These are phyloP conservation scores for Acronicta aceris DNA, from an alignment of 2,888 invertebrate species.

Conservation along the genomic window DNA sequence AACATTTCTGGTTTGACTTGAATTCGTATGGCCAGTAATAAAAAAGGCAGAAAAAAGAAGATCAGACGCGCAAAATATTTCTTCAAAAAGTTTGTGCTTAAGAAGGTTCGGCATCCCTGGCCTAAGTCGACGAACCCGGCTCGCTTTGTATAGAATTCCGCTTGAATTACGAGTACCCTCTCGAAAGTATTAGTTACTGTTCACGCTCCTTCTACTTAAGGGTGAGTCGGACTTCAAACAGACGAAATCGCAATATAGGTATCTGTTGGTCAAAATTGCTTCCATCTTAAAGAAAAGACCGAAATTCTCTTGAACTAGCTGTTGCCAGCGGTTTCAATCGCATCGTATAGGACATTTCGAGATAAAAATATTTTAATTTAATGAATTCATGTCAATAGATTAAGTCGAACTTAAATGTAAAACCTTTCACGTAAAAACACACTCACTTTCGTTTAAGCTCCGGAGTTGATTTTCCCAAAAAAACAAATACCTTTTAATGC, in stretches of 20 bases:
- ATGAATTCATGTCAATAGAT: too few relatives aligned
- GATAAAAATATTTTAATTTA: too few relatives aligned
- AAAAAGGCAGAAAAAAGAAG: background rate
- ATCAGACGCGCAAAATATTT: background rate
- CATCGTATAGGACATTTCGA: too few relatives aligned
- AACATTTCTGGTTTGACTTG: background rate
- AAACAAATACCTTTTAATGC: conserved; percentile 24
- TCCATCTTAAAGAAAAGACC: background rate
- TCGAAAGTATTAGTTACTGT: conserved; percentile 55
- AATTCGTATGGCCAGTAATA: conserved; percentile 1
- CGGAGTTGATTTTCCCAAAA: conserved; percentile 21
- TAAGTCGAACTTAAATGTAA: too few relatives aligned
- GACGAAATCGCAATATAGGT: conserved; percentile 10
- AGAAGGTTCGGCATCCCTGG: conserved; percentile 37
- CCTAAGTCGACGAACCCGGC: conserved; percentile 39
- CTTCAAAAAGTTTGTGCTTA: conserved; percentile 3
- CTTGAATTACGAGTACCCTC: conserved; percentile 60
- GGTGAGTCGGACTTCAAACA: conserved; percentile 44
- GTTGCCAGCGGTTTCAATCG: too few relatives aligned
- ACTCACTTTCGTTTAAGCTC: conserved; percentile 11
- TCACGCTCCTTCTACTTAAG: conserved; percentile 40
- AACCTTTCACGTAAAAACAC: conserved; percentile 3
- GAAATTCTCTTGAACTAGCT: background rate
- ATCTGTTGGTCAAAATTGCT: conserved; percentile 15
- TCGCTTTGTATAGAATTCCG: conserved; percentile 55